Evolutionary conservation across 2,113 vertebrate genomes (phyloP).

Genomic region (Felis catus): F.catus_Fca126_mat1.0 CM031411.1:16289501-16290000

Average conservation of each 20-base stretch:
- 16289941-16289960: background rate
- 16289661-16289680: background rate
- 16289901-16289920: background rate
- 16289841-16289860: background rate
- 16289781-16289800: background rate
- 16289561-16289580: background rate
- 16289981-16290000: background rate
- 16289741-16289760: background rate
- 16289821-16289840: background rate
- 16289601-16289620: background rate
- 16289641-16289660: background rate
- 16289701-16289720: background rate
- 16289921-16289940: background rate
- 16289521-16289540: background rate
- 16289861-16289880: background rate
- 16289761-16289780: background rate
- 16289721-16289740: background rate
- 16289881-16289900: background rate
- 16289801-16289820: background rate
- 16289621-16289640: slow-evolving; percentile 4
- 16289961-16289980: slow-evolving; percentile 15
- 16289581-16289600: background rate
- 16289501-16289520: no score
- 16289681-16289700: background rate
- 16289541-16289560: background rate